phyloP scores from a whole-genome alignment of 37 sponge, comb jelly and placozoan genomes.

The Sycon ciliatum region DNA sequence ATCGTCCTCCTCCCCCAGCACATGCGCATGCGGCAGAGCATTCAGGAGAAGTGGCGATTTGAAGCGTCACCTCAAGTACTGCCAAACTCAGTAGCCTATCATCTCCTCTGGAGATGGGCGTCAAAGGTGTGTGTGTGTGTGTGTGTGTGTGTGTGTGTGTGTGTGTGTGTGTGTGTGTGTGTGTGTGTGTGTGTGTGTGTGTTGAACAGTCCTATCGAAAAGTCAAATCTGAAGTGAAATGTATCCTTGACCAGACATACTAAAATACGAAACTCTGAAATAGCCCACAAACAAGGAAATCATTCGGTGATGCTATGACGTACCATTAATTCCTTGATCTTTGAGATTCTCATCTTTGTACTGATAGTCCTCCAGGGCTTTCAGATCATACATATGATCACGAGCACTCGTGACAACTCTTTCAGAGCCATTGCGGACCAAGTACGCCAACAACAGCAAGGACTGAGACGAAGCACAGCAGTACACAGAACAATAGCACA shows the following conservation, averaged over 20 bases:
- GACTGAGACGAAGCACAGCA: slow-evolving; percentile 12
- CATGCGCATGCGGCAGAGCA: too few species aligned
- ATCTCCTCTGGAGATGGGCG: too few species aligned
- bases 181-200: slow-evolving; percentile 26
- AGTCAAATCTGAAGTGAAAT: too few species aligned
- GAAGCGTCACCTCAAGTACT: too few species aligned
- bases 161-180: slow-evolving; percentile 16
- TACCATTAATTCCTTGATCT: slow-evolving; percentile 98
- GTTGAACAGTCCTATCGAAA: too few species aligned
- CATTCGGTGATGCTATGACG: background rate
- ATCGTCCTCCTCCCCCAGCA: too few species aligned
- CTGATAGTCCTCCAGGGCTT: slow-evolving; percentile 74
- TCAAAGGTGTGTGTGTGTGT: background rate
- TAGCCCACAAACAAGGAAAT: background rate
- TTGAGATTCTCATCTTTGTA: slow-evolving; percentile 86
- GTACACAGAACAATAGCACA: background rate
- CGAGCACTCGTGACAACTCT: slow-evolving; percentile 89
- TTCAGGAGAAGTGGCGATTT: too few species aligned
- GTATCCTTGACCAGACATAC: too few species aligned
- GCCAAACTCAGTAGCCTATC: too few species aligned
- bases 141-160: slow-evolving; percentile 20
- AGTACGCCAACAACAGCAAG: slow-evolving; percentile 75
- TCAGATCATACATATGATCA: slow-evolving; percentile 94
- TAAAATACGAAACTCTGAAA: too few species aligned
- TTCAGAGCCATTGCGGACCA: slow-evolving; percentile 89